Evolutionary conservation across 2,113 vertebrate species (phyloP), one percentile per base, ranked within the genome.

Genomic region (Zootoca vivipara): DNA sequence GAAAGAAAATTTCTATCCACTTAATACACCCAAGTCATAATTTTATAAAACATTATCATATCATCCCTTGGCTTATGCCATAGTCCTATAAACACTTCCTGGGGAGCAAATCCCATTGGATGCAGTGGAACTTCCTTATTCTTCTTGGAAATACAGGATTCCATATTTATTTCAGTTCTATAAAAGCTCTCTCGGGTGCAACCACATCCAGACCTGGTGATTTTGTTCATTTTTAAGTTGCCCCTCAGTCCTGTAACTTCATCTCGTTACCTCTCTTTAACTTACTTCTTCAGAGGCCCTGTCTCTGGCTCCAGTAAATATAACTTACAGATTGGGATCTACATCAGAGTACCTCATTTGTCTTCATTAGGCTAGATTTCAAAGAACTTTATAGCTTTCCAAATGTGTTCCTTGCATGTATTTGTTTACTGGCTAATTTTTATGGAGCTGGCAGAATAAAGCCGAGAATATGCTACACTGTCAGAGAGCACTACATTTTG

Each of bases 311-410:
- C 10, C 18, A 75, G 73, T 75, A 22, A 75, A 75, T 72, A 28
- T 86, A 77, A 3, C 0, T 90, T 82, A 74, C 62, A 81, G 6
- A 85, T n/a, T 88, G 64, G 72, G 24, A 77, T 42, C 72, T 38
- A 67, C 35, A 74, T 16, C 16, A 1, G 40, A 38, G 56, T 35
- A 83, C 16, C 38, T 74, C 87, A 72, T 89, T n/a, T 70, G 0
- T 79, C 35, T 90, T 88, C 52, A 75, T 88, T 88, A 90, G 85
- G 83, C 67, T 16, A 86, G 28, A 58, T 70, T 83, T 90, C 89
- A 86, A 0, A 35, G 3, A 56, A 73, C 26, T 24, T 84, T 79
- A 72, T 2, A 67, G 2, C 79, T 85, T 88, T 2, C 26, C 52
- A 88, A 74, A 38, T 87, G 62, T 86, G 20, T 3, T 89, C 33